A percentile compares a stretch with the other conserved stretches of the same genome.
Evolutionary conservation across 2,797 vertebrate genomes (phyloP).

Genomic region (Danio jaintianensis): DNA sequence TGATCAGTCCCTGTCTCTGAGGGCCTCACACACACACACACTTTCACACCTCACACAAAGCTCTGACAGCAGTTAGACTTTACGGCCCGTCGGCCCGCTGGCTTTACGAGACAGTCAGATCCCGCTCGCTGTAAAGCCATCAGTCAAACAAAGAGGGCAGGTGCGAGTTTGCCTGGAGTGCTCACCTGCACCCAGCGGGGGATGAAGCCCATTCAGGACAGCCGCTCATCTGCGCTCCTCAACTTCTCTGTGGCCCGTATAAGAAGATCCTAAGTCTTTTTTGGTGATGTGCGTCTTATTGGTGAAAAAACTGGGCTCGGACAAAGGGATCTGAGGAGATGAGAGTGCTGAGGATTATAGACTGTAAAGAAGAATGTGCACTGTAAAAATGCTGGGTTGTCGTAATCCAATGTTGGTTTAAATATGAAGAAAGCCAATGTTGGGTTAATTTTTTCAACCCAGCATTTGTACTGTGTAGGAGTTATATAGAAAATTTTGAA

Average conservation of each 20-base stretch:
- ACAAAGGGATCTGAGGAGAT: slow-evolving; percentile 27
- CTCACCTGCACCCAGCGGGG: slow-evolving; percentile 81
- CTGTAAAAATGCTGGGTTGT: too few species aligned
- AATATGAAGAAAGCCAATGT: too few species aligned
- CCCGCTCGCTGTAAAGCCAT: slow-evolving; percentile 81
- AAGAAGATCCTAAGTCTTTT: slow-evolving; percentile 10
- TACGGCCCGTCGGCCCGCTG: slow-evolving; percentile 74
- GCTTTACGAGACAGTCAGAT: slow-evolving; percentile 80
- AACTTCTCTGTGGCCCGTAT: slow-evolving; percentile 20
- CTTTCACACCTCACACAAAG: slow-evolving; percentile 71
- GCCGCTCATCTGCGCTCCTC: slow-evolving; percentile 59
- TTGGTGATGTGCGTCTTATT: slow-evolving; percentile 25
- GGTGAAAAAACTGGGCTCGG: not conserved
- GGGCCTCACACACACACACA: slow-evolving; percentile 34
- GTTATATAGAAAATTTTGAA: too few species aligned
- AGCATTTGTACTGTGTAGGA: too few species aligned
- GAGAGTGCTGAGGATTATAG: slow-evolving; percentile 21
- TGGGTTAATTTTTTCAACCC: too few species aligned
- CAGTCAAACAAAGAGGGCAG: slow-evolving; percentile 82
- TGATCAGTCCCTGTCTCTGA: slow-evolving; percentile 39
- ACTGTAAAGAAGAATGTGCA: not conserved
- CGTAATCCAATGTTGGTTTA: too few species aligned
- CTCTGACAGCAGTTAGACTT: slow-evolving; percentile 75
- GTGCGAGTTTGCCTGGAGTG: slow-evolving; percentile 79
- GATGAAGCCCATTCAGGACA: slow-evolving; percentile 59